phyloP scores from a whole-genome alignment of 2,888 invertebrate genomes.

The Ophion ventricosus region DNA sequence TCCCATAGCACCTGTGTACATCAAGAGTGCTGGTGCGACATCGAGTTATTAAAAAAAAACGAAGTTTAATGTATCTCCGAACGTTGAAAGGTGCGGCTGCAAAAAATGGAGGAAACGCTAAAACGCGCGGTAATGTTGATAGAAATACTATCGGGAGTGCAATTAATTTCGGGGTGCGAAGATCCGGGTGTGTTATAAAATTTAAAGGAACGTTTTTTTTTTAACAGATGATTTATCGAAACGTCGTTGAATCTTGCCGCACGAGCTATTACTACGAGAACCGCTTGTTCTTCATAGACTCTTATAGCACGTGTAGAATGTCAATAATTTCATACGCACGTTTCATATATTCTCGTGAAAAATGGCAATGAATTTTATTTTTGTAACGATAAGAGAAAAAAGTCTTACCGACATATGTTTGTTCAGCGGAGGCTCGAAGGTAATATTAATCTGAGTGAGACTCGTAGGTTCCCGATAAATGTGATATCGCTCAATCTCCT shows the following conservation, averaged over 20 bases:
- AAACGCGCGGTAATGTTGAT: background rate
- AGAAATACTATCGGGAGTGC: too few species aligned
- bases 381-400: slow-evolving; percentile 19
- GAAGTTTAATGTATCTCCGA: background rate
- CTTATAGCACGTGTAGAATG: too few species aligned
- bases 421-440: background rate
- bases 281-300: too few species aligned
- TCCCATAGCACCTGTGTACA: background rate
- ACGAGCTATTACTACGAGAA: too few species aligned
- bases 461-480: slow-evolving; percentile 15
- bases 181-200: too few species aligned
- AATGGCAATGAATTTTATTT: slow-evolving; percentile 36
- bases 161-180: too few species aligned
- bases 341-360: slow-evolving; percentile 5
- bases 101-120: background rate
- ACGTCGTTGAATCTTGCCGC: too few species aligned
- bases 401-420: slow-evolving; percentile 5
- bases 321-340: background rate
- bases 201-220: too few species aligned
- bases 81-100: background rate
- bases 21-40: background rate
- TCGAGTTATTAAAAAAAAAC: background rate
- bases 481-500: background rate
- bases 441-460: slow-evolving; percentile 7
- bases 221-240: too few species aligned